Evolutionary conservation across 2,113 vertebrate genomes (phyloP), one percentile per base, ranked within the genome.

Genomic region (Crotophaga sulcirostris): DNA sequence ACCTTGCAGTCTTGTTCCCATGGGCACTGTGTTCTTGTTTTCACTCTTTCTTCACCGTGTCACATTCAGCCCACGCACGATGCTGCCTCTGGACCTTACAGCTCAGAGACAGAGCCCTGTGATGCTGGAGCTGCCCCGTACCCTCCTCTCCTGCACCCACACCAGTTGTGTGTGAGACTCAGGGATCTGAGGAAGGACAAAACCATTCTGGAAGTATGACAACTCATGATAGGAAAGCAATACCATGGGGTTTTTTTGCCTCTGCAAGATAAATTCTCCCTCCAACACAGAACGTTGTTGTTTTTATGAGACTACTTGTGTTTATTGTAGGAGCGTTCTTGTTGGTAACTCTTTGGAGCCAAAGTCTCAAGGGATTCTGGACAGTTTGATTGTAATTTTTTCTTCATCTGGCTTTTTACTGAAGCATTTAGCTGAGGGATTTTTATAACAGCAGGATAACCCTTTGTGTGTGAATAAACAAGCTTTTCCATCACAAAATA

Each of bases 401-500:
- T 55, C 51, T 94, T 85, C 47, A 74, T 47, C 4, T 52, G 28
- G 28, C 33, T 59, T 94, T 91, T 88, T 95, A 60, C 79, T 64
- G 82, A 89, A 80, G 60, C 60, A 45, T 92, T 96, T 95, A 94
- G 58, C 44, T 21, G 40, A 64, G 44, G 73, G 64, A 84, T 88
- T 90, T 95, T 96, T 92, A 9, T 60, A 94, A 67, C 88, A 94
- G 83, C 76, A 89, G 83, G 75, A 72, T 74, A 51, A 59, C 52
- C 90, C 56, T 96, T 93, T 93, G 40, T 95, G 47, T 64, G 38
- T 77, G 90, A 84, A 88, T 84, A 90, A 94, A 88, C 88, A 90
- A 84, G 76, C 34, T 92, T 95, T 94, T 86, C 52, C 31, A 72
- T 70, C 56, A 34, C 64, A 88, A 88, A 89, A 75, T 60, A 40